phyloP scores from a whole-genome alignment of 2,797 vertebrate species.

The Rhinoraja longicauda region DNA sequence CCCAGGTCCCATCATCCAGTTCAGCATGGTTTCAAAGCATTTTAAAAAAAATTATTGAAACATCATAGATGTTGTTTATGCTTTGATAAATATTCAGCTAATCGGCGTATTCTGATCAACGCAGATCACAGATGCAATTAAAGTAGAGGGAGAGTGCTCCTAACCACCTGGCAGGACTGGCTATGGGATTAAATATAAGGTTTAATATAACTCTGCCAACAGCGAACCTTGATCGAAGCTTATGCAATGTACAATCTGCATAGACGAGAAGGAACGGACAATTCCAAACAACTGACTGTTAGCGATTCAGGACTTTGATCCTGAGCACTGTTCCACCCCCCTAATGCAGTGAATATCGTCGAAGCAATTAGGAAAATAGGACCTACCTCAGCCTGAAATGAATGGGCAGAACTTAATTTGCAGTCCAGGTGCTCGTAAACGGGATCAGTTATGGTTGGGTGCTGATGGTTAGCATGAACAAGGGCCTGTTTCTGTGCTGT shows the following conservation, averaged over 20 bases:
- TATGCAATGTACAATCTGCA: background rate
- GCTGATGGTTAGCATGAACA: too few relatives aligned
- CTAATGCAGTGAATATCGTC: background rate
- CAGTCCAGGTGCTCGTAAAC: too few relatives aligned
- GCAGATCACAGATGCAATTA: background rate
- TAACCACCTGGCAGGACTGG: background rate
- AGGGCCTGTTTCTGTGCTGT: too few relatives aligned
- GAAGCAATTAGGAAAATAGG: background rate
- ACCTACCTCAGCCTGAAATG: background rate
- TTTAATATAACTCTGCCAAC: background rate
- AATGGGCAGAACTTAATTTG: background rate
- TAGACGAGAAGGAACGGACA: constrained; percentile 64
- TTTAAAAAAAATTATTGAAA: constrained; percentile 11
- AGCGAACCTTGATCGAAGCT: too few relatives aligned
- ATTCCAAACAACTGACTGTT: constrained; percentile 39
- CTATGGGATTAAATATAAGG: background rate
- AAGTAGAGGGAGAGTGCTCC: background rate
- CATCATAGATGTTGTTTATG: background rate
- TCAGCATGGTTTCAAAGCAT: background rate
- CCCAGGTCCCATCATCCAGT: background rate
- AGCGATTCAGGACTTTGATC: background rate
- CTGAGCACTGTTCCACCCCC: background rate
- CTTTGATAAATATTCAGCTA: background rate
- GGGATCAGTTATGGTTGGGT: too few relatives aligned
- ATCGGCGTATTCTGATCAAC: background rate